Conservation (phyloP, 2,888 invertebrate genomes). For the Microctonus brassicae region DNA sequence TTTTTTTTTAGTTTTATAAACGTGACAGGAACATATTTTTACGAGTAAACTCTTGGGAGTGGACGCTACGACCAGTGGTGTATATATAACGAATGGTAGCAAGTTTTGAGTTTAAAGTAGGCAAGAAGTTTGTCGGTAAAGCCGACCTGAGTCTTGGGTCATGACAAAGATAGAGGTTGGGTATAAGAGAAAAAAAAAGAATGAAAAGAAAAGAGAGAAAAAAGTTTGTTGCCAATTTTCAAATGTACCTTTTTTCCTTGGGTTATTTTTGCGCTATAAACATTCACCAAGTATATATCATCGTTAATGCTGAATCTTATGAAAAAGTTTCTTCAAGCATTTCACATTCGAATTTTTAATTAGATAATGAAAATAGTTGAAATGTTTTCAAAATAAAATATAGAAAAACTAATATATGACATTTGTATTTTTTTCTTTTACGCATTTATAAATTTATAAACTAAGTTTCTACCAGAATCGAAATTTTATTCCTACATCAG, state of each 20-base stretch:
- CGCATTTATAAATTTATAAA: too few relatives aligned
- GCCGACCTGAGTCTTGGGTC: slow-evolving; percentile 8
- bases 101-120: slow-evolving; percentile 30
- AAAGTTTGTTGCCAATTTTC: slow-evolving; percentile 23
- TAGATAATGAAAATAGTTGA: neutral
- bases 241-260: slow-evolving; percentile 18
- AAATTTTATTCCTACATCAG: too few relatives aligned
- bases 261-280: slow-evolving; percentile 4
- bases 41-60: slow-evolving; percentile 11
- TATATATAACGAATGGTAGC: slow-evolving; percentile 1
- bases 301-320: slow-evolving; percentile 4
- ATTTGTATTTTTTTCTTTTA: neutral
- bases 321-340: neutral
- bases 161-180: neutral
- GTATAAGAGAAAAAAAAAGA: slow-evolving; percentile 11
- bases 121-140: slow-evolving; percentile 27
- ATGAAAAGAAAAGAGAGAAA: neutral
- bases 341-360: slow-evolving; percentile 10
- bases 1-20: neutral
- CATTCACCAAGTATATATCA: slow-evolving; percentile 4
- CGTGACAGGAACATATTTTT: slow-evolving; percentile 19
- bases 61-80: slow-evolving; percentile 15
- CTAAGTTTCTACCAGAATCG: too few relatives aligned
- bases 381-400: neutral
- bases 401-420: neutral